phyloP scores from a whole-genome alignment of 2,888 invertebrate species.

The Lamproptera curius region DNA sequence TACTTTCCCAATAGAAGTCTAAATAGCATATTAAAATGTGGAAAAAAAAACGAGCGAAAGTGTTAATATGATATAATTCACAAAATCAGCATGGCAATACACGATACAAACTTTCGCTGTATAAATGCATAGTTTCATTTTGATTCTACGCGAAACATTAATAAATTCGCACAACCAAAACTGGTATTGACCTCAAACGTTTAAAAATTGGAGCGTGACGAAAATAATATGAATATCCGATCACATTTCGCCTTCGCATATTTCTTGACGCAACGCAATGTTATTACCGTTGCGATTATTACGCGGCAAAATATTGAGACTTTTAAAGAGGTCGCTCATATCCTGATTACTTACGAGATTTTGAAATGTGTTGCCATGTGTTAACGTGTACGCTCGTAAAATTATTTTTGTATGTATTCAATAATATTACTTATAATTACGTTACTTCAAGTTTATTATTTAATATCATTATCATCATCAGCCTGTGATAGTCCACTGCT shows the following conservation, averaged over 20 bases:
- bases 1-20: not conserved
- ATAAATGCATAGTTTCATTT: not conserved
- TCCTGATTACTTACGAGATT: not conserved
- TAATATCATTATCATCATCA: no score
- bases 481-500: no score
- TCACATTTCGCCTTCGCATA: constrained; percentile 8
- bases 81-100: not conserved
- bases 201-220: constrained; percentile 60
- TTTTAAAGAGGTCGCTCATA: constrained; percentile 1
- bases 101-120: no score
- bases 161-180: constrained; percentile 35
- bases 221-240: constrained; percentile 27
- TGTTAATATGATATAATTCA: not conserved
- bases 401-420: no score
- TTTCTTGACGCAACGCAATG: not conserved
- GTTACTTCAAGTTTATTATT: no score
- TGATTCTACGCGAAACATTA: not conserved
- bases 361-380: no score
- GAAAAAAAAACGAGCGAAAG: not conserved
- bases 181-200: constrained; percentile 63
- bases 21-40: not conserved
- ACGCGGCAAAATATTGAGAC: not conserved
- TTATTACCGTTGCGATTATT: not conserved
- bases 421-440: no score
- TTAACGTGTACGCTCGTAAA: no score